Conservation (phyloP, 37 sponge, comb jelly and placozoan species). For the Geodia barretti region DNA sequence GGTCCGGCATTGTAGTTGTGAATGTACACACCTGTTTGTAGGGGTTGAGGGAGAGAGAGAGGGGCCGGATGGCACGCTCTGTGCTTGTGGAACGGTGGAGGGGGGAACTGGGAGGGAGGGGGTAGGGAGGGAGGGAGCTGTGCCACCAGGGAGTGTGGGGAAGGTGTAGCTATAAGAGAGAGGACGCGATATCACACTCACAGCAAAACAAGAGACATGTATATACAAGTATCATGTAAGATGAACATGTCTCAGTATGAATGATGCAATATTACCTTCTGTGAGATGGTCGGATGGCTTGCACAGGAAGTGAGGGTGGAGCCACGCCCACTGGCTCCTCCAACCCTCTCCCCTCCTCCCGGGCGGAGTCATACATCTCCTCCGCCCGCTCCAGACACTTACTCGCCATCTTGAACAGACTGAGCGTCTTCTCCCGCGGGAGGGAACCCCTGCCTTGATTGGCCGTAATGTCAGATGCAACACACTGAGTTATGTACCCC, state of each 20-base stretch:
- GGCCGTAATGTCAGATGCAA: conserved; percentile 20
- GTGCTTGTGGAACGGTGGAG: neutral
- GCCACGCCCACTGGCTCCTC: too few relatives aligned
- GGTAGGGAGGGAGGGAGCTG: neutral
- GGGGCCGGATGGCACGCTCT: neutral
- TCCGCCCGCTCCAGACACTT: conserved; percentile 69
- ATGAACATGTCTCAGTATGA: too few relatives aligned
- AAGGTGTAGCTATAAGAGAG: neutral
- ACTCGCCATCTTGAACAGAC: conserved; percentile 55
- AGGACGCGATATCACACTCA: too few relatives aligned
- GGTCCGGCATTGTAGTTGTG: too few relatives aligned
- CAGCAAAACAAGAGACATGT: too few relatives aligned
- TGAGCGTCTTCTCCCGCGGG: neutral
- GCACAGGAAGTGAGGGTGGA: too few relatives aligned
- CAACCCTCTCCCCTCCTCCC: conserved; percentile 1
- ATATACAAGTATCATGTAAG: too few relatives aligned
- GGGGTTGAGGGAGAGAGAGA: neutral
- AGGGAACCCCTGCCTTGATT: conserved; percentile 45
- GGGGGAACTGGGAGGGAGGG: conserved; percentile 4
- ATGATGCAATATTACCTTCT: too few relatives aligned
- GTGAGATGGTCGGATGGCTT: too few relatives aligned
- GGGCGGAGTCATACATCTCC: conserved; percentile 30
- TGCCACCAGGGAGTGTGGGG: neutral
- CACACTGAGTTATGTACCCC: conserved; percentile 18
- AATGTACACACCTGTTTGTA: too few relatives aligned